These are phyloP conservation scores for Pseudochirops cupreus DNA, from an alignment of 2,797 vertebrate species.

Conservation along the genomic window DNA sequence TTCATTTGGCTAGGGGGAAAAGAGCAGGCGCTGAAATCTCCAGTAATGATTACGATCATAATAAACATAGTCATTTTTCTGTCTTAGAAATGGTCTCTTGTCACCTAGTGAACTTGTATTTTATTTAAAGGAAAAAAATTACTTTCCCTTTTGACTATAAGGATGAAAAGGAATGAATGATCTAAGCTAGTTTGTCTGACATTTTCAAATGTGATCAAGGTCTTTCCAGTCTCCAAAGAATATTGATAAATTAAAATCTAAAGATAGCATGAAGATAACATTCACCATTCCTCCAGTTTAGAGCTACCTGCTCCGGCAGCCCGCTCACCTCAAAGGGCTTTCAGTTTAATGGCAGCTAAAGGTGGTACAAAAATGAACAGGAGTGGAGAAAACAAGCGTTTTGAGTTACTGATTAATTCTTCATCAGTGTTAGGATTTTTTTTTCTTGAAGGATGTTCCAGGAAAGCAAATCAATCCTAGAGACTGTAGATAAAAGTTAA, in stretches of 20 bases:
- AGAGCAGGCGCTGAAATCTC: constrained; percentile 50
- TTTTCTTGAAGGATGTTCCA: not conserved
- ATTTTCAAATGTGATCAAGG: constrained; percentile 77
- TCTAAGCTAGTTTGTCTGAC: constrained; percentile 69
- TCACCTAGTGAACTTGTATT: constrained; percentile 67
- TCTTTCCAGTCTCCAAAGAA: constrained; percentile 73
- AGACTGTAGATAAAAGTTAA: not conserved
- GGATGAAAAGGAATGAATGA: constrained; percentile 71
- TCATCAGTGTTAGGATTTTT: not conserved
- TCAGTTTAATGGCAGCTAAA: constrained; percentile 19
- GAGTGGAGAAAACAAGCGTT: not conserved
- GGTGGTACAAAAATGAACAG: constrained; percentile 23
- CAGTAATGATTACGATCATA: not conserved
- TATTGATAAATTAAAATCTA: constrained; percentile 65
- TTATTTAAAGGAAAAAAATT: constrained; percentile 60
- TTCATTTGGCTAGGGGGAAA: constrained; percentile 45
- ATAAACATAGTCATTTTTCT: constrained; percentile 32
- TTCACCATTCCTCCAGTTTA: constrained; percentile 47
- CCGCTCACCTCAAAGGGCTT: not conserved
- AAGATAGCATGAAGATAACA: constrained; percentile 57
- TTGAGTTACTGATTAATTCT: not conserved
- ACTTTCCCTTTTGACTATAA: constrained; percentile 70
- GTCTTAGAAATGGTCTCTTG: constrained; percentile 48
- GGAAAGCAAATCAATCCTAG: constrained; percentile 33
- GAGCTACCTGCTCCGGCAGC: constrained; percentile 31